Conservation (phyloP, 2,797 vertebrate genomes). For the Hapalemur alaotrensis region DNA sequence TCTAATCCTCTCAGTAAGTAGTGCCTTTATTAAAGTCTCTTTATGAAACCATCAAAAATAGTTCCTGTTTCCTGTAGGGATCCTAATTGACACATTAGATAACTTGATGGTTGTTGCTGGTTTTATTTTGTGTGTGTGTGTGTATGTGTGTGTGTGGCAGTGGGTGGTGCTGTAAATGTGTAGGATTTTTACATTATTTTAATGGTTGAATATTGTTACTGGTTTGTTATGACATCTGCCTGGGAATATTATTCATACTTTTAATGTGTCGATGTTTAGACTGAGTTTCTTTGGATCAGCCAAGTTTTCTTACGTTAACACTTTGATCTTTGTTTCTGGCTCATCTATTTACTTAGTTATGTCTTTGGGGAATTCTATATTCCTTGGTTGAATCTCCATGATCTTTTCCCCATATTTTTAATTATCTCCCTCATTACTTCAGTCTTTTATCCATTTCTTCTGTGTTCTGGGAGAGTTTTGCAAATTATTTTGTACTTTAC, state of each 20-base stretch:
- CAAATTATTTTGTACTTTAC: slow-evolving; percentile 36
- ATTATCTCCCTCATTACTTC: background rate
- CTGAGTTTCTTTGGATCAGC: background rate
- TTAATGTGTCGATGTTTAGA: background rate
- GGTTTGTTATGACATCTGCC: background rate
- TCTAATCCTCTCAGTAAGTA: background rate
- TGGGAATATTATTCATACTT: background rate
- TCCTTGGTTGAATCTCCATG: background rate
- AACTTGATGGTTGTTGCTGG: background rate
- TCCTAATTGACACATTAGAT: background rate
- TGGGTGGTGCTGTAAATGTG: background rate
- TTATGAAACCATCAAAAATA: background rate
- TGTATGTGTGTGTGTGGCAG: background rate
- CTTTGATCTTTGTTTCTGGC: slow-evolving; percentile 34
- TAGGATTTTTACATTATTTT: background rate
- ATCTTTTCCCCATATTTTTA: background rate
- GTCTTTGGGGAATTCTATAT: background rate
- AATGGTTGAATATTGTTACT: background rate
- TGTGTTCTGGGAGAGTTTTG: slow-evolving; percentile 5
- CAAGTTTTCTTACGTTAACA: background rate
- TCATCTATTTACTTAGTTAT: background rate
- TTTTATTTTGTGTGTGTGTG: background rate
- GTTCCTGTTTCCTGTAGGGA: background rate
- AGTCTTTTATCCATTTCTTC: slow-evolving; percentile 34
- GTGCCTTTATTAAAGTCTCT: background rate